These are phyloP conservation scores for Crocodylus rhombifer DNA, from an alignment of 2,797 vertebrate genomes.

Conservation along the genomic window DNA sequence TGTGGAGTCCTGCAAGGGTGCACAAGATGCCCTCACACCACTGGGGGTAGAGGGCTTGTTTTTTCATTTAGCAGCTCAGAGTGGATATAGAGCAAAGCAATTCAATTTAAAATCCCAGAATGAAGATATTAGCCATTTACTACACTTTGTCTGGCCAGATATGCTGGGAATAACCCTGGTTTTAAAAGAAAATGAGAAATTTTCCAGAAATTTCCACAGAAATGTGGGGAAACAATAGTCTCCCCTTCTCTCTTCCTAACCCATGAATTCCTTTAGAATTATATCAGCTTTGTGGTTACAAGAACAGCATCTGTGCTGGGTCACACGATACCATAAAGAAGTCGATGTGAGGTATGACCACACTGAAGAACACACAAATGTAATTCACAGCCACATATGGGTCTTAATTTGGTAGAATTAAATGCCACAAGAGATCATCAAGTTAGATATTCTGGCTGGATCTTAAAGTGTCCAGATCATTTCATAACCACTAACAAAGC, in stretches of 20 bases:
- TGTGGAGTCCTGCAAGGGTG: not conserved
- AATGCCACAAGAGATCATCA: not conserved
- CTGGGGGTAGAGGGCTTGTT: not conserved
- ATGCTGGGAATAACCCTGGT: not conserved
- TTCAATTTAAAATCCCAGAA: not conserved
- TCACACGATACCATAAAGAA: not conserved
- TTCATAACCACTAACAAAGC: not conserved
- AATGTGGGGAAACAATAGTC: not conserved
- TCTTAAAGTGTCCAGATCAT: not conserved
- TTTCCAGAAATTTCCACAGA: fast-evolving
- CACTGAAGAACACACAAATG: not conserved
- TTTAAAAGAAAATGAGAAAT: not conserved
- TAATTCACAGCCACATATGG: not conserved
- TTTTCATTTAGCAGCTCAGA: not conserved
- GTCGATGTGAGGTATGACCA: not conserved
- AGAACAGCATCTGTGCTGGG: not conserved
- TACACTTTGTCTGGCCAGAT: fast-evolving
- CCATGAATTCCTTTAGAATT: not conserved
- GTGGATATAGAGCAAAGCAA: not conserved
- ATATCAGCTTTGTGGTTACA: not conserved
- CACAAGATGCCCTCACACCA: not conserved
- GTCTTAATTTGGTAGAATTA: not conserved
- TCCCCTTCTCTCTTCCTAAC: not conserved
- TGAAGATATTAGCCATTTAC: not conserved
- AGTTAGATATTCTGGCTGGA: not conserved